These are phyloP conservation scores for Trichonephila clavata DNA, from an alignment of 1,140 invertebrate species.

Conservation along the genomic window DNA sequence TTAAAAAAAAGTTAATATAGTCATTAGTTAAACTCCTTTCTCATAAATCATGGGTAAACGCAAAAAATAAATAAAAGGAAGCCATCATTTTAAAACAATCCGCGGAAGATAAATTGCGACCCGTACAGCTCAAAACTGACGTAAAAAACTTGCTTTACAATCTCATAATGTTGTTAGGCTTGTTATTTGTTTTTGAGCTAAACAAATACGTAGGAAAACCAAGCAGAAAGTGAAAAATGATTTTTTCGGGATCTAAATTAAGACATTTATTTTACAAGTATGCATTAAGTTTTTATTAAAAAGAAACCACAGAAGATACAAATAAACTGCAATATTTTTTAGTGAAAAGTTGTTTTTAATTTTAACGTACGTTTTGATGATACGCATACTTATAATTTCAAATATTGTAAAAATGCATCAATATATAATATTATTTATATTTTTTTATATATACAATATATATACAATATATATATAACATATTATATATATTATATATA, in stretches of 20 bases:
- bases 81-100: conserved; percentile 9
- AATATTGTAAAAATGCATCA: too few relatives aligned
- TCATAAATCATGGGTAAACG: conserved; percentile 3
- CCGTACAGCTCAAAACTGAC: background rate
- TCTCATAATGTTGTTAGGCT: background rate
- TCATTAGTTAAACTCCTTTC: conserved; percentile 17
- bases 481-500: too few relatives aligned
- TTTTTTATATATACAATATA: too few relatives aligned
- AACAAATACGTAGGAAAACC: background rate
- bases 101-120: conserved; percentile 11
- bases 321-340: too few relatives aligned
- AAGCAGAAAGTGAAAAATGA: background rate
- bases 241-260: background rate
- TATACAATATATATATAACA: too few relatives aligned
- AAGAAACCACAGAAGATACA: too few relatives aligned
- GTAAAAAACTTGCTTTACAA: background rate
- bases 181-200: background rate
- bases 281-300: too few relatives aligned
- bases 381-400: too few relatives aligned
- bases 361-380: too few relatives aligned
- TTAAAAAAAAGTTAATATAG: conserved; percentile 46
- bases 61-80: background rate
- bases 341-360: too few relatives aligned
- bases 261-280: too few relatives aligned
- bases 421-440: too few relatives aligned